Evolutionary conservation across 2,797 vertebrate genomes (phyloP), one percentile per base, ranked within the genome.

Genomic region (Nothura maculosa): DNA sequence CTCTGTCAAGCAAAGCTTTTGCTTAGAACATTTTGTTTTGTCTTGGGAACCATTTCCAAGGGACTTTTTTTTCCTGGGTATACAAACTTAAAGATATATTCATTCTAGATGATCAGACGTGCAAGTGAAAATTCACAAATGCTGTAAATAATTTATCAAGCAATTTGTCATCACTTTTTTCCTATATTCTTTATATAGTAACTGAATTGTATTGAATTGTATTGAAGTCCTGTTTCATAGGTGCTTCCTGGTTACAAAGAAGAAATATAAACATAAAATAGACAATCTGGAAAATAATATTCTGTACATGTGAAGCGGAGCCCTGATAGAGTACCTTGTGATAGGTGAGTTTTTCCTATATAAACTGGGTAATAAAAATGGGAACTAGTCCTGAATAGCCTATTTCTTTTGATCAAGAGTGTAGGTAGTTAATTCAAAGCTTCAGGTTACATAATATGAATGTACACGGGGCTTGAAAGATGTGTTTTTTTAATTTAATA

Each of bases 121-220:
- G 32, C 48, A 70, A 74, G 32, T 10, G 7, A 64, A 88, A 84
- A 84, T 93, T 67, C 61, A 74, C 81, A 93, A 68, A 91, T 57
- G 76, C 0, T 47, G 10, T 54, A 58, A 82, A 79, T 73, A 42
- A 25, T 68, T 82, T 1, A 70, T 25, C 20, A 74, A 77, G 57
- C 68, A 72, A 69, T 34, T 25, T 38, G 25, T 10, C 14, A 73
- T 72, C 72, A 34, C 47, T 79, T 62, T 50, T 25, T 78, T 78
- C 69, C 70, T 92, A 64, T 69, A 54, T 7, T 70, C 52, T 63
- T 73, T 43, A 12, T 76, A 6, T 38, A 52, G 38, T 76, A 52
- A 76, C 12, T 63, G 52, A 55, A 34, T 43, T 24, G 79, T 15
- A 43, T 5, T 66, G 38, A 34, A n/a, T n/a, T n/a, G n/a, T n/a